These are phyloP conservation scores for Amphipyra berbera DNA, from an alignment of 2,888 invertebrate genomes.

Conservation along the genomic window DNA sequence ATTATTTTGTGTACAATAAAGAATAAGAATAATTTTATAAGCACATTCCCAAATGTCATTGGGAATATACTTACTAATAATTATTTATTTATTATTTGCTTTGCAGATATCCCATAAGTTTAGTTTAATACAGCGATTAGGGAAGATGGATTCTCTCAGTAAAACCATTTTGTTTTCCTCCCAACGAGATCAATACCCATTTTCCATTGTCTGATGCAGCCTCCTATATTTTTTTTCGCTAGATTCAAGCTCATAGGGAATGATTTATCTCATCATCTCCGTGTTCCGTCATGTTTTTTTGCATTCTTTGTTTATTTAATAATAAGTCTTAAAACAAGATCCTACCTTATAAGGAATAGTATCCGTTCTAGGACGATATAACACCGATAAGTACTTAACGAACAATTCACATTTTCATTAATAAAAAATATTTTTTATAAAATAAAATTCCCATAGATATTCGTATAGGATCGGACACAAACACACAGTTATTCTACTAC, in stretches of 20 bases:
- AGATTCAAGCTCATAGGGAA: not conserved
- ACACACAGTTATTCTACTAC: conserved; percentile 59
- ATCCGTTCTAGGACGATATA: conserved; percentile 48
- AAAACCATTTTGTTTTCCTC: too few relatives aligned
- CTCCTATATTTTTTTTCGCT: too few relatives aligned
- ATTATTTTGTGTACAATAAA: too few relatives aligned
- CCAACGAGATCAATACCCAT: too few relatives aligned
- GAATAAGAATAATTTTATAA: too few relatives aligned
- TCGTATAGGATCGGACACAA: conserved; percentile 29
- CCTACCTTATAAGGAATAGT: conserved; percentile 61
- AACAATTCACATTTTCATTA: conserved; percentile 74
- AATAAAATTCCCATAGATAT: conserved; percentile 36
- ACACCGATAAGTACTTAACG: conserved; percentile 42
- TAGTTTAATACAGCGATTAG: too few relatives aligned
- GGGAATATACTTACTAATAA: too few relatives aligned
- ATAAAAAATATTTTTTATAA: conserved; percentile 59
- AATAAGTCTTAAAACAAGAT: conserved; percentile 9
- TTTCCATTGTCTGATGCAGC: too few relatives aligned
- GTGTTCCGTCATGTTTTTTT: conserved; percentile 9
- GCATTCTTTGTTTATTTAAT: not conserved
- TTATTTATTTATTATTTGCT: too few relatives aligned
- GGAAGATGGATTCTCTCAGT: too few relatives aligned
- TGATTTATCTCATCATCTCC: conserved; percentile 26
- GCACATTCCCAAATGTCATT: too few relatives aligned
- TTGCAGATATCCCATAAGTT: too few relatives aligned